Base-by-base conservation (phyloP, 2,888 invertebrate genomes). In the Dicyrtoma fusca region DNA sequence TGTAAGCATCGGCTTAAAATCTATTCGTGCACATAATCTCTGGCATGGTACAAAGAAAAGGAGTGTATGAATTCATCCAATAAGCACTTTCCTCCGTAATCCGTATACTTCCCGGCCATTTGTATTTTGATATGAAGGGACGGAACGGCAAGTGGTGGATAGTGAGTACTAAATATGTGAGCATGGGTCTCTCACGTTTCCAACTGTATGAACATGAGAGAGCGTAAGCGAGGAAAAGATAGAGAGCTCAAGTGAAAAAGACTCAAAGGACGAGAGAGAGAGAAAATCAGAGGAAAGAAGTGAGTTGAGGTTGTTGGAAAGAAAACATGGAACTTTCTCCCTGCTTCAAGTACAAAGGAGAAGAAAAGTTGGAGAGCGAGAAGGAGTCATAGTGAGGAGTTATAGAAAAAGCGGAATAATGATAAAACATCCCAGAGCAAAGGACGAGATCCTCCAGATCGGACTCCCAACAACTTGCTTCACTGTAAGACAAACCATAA, bases 181-280 rank as follows among this genome's bases (percentile, higher is more conserved):
- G n/a, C 17, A n/a, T 8, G 23, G 21, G 55, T 55, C 23, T 34
- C 34, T 34, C 8, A 34, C 34, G 55, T 21, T 55, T 8, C 55
- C 21, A 23, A 55, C 10, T 55, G 34, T 34, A 55, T 55, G 55
- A 55, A 34, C 34, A 34, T 34, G 8, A 34, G 23, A 23, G 17
- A 51, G 5, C 10, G 5, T 6, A 23, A 55, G 55, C 34, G 34
- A 23, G 13, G 55, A 55, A 55, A 34, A 55, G 21, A 17, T 55
- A 23, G 55, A 8, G 55, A 53, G 49, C 49, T 49, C 19, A 55
- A 55, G 17, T 23, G 55, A 55, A 21, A 51, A 55, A 8, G 55
- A 55, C 13, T 21, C 21, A 55, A 34, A 34, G 34, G 34, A n/a
- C n/a, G n/a, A n/a, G n/a, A n/a, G n/a, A n/a, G n/a, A n/a, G n/a